Evolutionary conservation across 2,797 vertebrate genomes (phyloP).

Genomic region (Oophaga sylvatica): DNA sequence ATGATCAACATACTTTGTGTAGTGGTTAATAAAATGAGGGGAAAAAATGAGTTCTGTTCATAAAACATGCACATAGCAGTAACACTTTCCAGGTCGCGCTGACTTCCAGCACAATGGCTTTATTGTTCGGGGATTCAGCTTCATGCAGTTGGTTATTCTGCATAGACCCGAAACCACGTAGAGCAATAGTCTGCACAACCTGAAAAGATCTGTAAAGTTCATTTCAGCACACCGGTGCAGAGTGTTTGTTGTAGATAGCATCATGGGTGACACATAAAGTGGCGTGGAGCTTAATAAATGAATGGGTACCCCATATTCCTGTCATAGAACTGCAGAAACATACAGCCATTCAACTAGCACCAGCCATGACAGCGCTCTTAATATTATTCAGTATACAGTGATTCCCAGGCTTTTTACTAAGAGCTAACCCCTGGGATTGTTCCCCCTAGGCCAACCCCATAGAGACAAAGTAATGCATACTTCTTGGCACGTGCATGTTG

Average conservation of each 20-base stretch:
- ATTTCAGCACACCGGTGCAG: neutral
- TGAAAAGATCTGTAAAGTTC: neutral
- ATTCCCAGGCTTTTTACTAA: neutral
- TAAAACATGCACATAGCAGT: constrained; percentile 16
- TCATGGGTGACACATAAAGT: neutral
- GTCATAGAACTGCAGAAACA: neutral
- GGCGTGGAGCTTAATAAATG: neutral
- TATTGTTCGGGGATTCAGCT: constrained; percentile 18
- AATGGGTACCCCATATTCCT: neutral
- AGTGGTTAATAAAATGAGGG: neutral
- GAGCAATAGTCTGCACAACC: constrained; percentile 12
- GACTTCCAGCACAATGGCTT: constrained; percentile 39
- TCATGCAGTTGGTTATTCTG: neutral
- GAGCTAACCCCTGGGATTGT: neutral
- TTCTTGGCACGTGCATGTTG: neutral
- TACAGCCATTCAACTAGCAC: neutral
- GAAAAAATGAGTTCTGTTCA: neutral
- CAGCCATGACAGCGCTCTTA: no score
- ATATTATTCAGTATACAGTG: neutral
- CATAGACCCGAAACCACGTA: neutral
- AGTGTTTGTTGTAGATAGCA: neutral
- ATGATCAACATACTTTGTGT: neutral
- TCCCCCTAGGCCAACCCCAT: neutral
- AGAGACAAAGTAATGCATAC: neutral
- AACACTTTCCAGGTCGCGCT: constrained; percentile 29